phyloP scores from a whole-genome alignment of 2,888 invertebrate genomes.

The Trichopoda pennipes region DNA sequence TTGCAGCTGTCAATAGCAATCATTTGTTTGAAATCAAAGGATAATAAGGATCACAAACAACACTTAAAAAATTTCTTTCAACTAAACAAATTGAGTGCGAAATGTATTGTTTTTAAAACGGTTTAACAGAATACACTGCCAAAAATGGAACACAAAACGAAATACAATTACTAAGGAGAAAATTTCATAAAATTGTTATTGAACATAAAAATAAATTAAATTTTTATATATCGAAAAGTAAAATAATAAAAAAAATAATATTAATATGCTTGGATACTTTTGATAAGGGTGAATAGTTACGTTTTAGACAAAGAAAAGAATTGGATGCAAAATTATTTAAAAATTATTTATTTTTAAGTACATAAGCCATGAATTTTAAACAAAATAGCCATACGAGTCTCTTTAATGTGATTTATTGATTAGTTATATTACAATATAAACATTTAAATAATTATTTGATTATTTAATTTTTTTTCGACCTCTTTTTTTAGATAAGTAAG shows the following conservation, averaged over 20 bases:
- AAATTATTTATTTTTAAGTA: too few relatives aligned
- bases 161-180: neutral
- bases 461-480: too few relatives aligned
- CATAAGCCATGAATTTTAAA: too few relatives aligned
- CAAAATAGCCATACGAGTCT: too few relatives aligned
- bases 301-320: neutral
- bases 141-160: too few relatives aligned
- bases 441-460: too few relatives aligned
- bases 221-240: neutral
- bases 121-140: neutral
- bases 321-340: slow-evolving; percentile 14
- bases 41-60: slow-evolving; percentile 67
- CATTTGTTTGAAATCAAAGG: slow-evolving; percentile 64
- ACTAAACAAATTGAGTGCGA: slow-evolving; percentile 72
- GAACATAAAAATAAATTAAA: neutral
- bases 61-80: slow-evolving; percentile 69
- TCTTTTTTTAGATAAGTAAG: too few relatives aligned
- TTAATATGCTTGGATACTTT: slow-evolving; percentile 8
- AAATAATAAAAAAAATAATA: slow-evolving; percentile 10
- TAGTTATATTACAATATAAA: too few relatives aligned
- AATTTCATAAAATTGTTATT: slow-evolving; percentile 32
- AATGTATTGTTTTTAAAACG: slow-evolving; percentile 66
- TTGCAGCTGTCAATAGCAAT: slow-evolving; percentile 72
- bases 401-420: too few relatives aligned
- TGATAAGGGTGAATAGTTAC: neutral